A percentile compares a stretch with the other conserved stretches of the same genome.
These are phyloP conservation scores for Trachelus stipa DNA, from an alignment of 2,888 invertebrate species.

Conservation along the genomic window DNA sequence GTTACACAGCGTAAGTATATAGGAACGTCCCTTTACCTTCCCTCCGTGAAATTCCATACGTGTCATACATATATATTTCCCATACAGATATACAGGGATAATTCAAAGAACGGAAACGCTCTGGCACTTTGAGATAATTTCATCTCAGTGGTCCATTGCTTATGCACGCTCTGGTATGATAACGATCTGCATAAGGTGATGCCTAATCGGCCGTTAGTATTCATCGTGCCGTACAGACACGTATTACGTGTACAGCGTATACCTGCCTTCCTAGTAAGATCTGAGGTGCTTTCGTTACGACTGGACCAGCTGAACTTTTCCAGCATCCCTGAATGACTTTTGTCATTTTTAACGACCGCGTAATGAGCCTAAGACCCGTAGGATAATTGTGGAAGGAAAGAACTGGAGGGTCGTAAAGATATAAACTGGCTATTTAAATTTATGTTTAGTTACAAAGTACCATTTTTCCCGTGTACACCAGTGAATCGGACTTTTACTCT, in stretches of 20 bases:
- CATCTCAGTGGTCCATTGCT: background rate
- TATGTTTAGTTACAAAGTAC: background rate
- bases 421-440: conserved; percentile 8
- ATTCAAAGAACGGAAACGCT: background rate
- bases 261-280: background rate
- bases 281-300: background rate
- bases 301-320: background rate
- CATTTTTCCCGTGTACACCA: background rate
- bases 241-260: background rate
- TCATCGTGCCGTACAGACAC: conserved; percentile 4
- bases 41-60: background rate
- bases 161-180: conserved; percentile 1
- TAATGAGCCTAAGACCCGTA: conserved; percentile 29
- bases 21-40: background rate
- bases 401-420: conserved; percentile 29
- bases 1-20: background rate
- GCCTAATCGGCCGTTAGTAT: conserved; percentile 28
- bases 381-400: conserved; percentile 36
- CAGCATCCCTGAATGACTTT: conserved; percentile 15
- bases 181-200: conserved; percentile 21
- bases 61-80: background rate
- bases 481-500: background rate
- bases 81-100: background rate
- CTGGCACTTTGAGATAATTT: background rate
- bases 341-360: conserved; percentile 34